Conservation (phyloP, 2,797 vertebrate species). For the Hypotaenidia philippensis region DNA sequence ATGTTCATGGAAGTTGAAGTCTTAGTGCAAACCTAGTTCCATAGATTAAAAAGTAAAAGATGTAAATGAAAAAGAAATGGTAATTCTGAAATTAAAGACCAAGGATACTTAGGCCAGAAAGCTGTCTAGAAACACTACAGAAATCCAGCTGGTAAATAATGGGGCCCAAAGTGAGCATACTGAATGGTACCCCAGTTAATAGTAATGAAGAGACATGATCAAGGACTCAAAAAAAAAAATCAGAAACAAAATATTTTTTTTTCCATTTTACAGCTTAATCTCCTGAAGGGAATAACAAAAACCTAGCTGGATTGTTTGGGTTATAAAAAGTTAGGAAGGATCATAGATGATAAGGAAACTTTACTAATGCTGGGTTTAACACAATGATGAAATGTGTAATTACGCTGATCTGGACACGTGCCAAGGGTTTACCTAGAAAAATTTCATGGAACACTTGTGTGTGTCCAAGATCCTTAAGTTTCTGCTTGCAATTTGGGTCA, state of each 20-base stretch:
- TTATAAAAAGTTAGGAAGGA: neutral
- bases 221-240: neutral
- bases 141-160: neutral
- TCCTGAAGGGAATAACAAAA: neutral
- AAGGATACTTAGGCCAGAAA: neutral
- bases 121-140: neutral
- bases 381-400: neutral
- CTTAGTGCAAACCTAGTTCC: neutral
- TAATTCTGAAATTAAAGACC: neutral
- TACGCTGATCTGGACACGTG: neutral
- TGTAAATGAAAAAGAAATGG: neutral
- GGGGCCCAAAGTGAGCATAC: neutral
- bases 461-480: neutral
- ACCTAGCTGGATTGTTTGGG: neutral
- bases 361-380: neutral
- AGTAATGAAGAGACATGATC: neutral
- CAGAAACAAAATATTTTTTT: neutral
- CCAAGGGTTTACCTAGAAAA: neutral
- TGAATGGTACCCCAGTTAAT: neutral
- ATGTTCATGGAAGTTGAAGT: neutral
- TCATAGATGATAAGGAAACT: neutral
- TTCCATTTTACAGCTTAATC: neutral
- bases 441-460: neutral
- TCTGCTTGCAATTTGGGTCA: neutral
- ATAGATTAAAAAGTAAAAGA: neutral